Percentiles rank a stretch among this genome's conserved stretches.
Evolutionary conservation across 2,888 invertebrate genomes (phyloP).

Genomic region (Nephrotoma flavescens): DNA sequence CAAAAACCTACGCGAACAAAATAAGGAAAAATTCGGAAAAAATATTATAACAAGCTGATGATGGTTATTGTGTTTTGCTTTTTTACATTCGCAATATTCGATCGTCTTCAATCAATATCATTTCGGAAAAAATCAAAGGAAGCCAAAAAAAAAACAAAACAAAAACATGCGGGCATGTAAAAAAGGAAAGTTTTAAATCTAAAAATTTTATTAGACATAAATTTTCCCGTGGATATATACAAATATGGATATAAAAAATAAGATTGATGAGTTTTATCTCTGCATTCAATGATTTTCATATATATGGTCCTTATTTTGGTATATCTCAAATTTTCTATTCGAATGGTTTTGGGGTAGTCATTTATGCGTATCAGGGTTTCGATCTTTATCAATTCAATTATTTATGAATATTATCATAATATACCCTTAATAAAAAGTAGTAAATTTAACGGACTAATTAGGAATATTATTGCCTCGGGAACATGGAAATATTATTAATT

Average conservation of each 20-base stretch:
- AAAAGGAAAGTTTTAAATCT: no score
- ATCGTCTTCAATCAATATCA: no score
- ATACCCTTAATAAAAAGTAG: neutral
- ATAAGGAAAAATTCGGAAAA: neutral
- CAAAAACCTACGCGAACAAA: neutral
- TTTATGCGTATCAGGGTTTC: neutral
- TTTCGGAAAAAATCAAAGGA: no score
- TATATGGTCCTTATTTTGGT: neutral
- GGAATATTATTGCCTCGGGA: neutral
- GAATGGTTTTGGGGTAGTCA: neutral
- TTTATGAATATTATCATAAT: neutral
- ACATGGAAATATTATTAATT: neutral
- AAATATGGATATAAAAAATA: neutral
- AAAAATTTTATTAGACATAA: no score
- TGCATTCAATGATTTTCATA: neutral
- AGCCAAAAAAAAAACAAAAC: no score
- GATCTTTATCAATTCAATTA: neutral
- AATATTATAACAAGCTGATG: neutral
- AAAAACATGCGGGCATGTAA: no score
- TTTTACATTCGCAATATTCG: no score
- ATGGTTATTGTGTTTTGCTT: no score
- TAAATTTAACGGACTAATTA: neutral
- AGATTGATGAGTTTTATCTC: neutral
- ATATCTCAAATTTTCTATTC: neutral
- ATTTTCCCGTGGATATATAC: no score